Evolutionary conservation across 2,888 invertebrate species (phyloP).

Genomic region (Caenorhabditis uteleia): DNA sequence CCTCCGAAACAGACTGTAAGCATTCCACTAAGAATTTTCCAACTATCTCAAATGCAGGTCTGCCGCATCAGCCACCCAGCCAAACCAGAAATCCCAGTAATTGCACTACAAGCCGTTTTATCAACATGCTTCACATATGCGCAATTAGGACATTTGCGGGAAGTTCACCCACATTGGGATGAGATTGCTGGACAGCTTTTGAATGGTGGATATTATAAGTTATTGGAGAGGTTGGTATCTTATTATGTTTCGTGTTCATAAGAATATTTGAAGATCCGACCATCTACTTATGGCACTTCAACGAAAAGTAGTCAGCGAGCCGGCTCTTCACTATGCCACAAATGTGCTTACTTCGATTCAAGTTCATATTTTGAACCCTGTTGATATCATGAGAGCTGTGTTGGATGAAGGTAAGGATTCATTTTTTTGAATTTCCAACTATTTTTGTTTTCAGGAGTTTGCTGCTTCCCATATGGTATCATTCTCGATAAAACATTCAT

Average conservation of each 20-base stretch:
- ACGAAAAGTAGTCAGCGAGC: constrained; percentile 43
- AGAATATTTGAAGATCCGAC: constrained; percentile 36
- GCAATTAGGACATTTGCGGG: constrained; percentile 55
- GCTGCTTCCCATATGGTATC: constrained; percentile 67
- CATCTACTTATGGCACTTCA: constrained; percentile 53
- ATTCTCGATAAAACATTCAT: constrained; percentile 61
- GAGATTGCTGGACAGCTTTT: constrained; percentile 66
- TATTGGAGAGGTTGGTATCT: constrained; percentile 41
- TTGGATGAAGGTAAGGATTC: constrained; percentile 62
- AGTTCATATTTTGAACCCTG: constrained; percentile 66
- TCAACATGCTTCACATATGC: constrained; percentile 52
- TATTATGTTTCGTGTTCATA: not conserved
- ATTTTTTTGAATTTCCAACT: not conserved
- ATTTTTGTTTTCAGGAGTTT: constrained; percentile 52
- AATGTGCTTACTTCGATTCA: constrained; percentile 63
- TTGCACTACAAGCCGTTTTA: constrained; percentile 57
- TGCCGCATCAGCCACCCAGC: constrained; percentile 30
- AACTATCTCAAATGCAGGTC: constrained; percentile 4
- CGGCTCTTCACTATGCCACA: constrained; percentile 53
- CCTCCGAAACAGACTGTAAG: constrained; percentile 19
- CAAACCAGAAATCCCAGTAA: constrained; percentile 32
- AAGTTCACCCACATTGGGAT: constrained; percentile 68
- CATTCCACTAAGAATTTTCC: not conserved
- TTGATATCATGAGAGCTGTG: constrained; percentile 65
- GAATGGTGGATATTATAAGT: constrained; percentile 62